Evolutionary conservation across 2,113 vertebrate species (phyloP), one percentile per base, ranked within the genome.

Genomic region (Leptosomus discolor): DNA sequence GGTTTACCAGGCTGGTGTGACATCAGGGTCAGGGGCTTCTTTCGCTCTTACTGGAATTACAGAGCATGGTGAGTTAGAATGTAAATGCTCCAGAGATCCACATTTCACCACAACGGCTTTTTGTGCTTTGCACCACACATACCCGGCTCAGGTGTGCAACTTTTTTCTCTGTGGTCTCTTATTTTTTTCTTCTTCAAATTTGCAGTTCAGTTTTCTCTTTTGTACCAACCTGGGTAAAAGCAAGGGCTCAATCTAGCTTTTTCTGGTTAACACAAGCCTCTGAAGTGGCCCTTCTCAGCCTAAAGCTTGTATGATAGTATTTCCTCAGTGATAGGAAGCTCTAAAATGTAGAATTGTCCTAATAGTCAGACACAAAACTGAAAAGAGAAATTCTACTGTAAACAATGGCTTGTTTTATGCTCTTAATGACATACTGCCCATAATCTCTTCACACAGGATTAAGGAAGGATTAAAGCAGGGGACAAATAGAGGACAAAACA

Each of bases 361-460:
- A 71, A 30, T 2, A 80, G 57, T 48, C 54, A 73, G 27, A 53
- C 68, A 71, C 61, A 34, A 73, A 88, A 79, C 34, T 50, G 50
- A 65, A 48, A 76, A 65, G 70, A 74, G 37, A 95, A 97, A 92
- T 82, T 36, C 80, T 46, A 57, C 30, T 37, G 85, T 78, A 83
- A 95, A 88, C 92, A 95, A 74, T 97, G 97, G 97, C 90, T 96
- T 95, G 94, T 83, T 83, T 48, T 39, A 86, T 95, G 58, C 46
- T 92, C 90, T 85, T 90, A 93, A 87, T 61, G 92, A 96, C 91
- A 92, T 36, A 61, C 46, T 90, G 69, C 30, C 22, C 85, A 86
- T 96, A 95, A 97, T 97, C 97, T 90, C 93, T 94, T 98, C 95
- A 96, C 69, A 48, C 2, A 69, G 65, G 95, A 98, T 98, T 98